Percentiles rank a stretch among this genome's conserved stretches.
phyloP scores from a whole-genome alignment of 2,797 vertebrate genomes.

The Anabas testudineus region DNA sequence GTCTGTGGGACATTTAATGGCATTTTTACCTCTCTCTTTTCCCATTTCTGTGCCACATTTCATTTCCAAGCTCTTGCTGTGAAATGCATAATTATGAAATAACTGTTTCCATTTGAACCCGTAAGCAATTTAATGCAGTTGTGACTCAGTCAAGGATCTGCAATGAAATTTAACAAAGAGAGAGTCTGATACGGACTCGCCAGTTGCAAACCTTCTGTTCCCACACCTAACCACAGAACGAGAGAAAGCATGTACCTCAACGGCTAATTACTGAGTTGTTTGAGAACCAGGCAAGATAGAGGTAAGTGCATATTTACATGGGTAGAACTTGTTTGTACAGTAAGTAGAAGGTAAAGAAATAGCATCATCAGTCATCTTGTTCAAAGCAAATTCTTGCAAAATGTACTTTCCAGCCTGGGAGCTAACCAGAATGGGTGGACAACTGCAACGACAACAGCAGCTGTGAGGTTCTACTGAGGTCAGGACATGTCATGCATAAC shows the following conservation, averaged over 20 bases:
- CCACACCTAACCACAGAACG: constrained; percentile 67
- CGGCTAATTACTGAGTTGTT: constrained; percentile 71
- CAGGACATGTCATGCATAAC: constrained; percentile 77
- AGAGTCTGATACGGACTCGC: constrained; percentile 61
- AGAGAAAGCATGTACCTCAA: constrained; percentile 70
- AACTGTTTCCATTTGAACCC: constrained; percentile 83
- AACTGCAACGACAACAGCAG: constrained; percentile 59
- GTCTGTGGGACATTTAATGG: constrained; percentile 83
- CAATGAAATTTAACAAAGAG: constrained; percentile 63
- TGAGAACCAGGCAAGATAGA: constrained; percentile 51
- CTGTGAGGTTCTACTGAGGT: constrained; percentile 74
- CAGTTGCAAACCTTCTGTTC: constrained; percentile 54
- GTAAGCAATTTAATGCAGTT: constrained; percentile 77
- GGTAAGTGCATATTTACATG: constrained; percentile 60
- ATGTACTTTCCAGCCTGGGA: constrained; percentile 65
- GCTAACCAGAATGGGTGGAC: constrained; percentile 57
- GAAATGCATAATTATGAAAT: constrained; percentile 83
- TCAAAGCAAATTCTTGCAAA: constrained; percentile 61
- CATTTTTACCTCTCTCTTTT: constrained; percentile 70
- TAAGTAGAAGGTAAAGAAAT: constrained; percentile 67
- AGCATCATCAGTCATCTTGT: constrained; percentile 65
- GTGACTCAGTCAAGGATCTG: constrained; percentile 65
- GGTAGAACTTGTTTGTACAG: constrained; percentile 60
- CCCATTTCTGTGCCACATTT: constrained; percentile 53
- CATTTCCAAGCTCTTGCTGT: constrained; percentile 69